Percentiles rank a stretch among this genome's conserved stretches.
Conservation (phyloP, 1,140 invertebrate genomes). For the Subanguina moxae region DNA sequence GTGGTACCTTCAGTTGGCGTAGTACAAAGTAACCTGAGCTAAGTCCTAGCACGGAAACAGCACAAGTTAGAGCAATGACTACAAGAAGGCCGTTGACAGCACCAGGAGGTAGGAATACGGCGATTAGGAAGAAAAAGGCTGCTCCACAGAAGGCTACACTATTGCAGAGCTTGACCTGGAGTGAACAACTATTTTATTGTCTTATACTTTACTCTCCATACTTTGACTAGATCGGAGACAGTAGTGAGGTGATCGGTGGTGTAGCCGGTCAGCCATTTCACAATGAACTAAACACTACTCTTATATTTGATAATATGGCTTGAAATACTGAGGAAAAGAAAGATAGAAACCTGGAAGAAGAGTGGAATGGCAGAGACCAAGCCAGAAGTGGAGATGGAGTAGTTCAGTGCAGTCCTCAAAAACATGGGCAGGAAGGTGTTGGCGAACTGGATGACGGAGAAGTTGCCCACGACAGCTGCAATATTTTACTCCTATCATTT, state of each 20-base stretch:
- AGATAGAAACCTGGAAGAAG: slow-evolving; percentile 17
- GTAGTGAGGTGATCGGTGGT: slow-evolving; percentile 16
- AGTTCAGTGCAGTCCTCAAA: slow-evolving; percentile 4
- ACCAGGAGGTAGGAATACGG: not conserved
- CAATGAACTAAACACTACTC: slow-evolving; percentile 12
- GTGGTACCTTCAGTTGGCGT: too few species aligned
- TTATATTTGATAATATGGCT: too few species aligned
- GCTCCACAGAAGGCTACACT: slow-evolving; percentile 13
- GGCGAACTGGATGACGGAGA: slow-evolving; percentile 10
- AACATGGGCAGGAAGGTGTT: slow-evolving; percentile 18
- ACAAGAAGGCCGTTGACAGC: slow-evolving; percentile 7
- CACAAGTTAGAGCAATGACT: slow-evolving; percentile 10
- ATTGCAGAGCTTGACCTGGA: slow-evolving; percentile 16
- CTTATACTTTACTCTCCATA: not conserved
- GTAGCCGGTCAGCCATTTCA: slow-evolving; percentile 22
- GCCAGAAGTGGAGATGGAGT: slow-evolving; percentile 9
- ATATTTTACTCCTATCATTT: too few species aligned
- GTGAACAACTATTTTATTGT: not conserved
- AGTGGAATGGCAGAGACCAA: slow-evolving; percentile 17
- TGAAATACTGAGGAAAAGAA: not conserved
- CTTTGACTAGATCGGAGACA: slow-evolving; percentile 7
- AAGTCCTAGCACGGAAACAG: not conserved
- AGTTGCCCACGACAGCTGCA: slow-evolving; percentile 15
- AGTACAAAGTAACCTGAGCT: not conserved
- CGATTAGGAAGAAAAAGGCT: slow-evolving; percentile 8